Conservation (phyloP, 2,797 vertebrate genomes). For the Trematocara caparti region DNA sequence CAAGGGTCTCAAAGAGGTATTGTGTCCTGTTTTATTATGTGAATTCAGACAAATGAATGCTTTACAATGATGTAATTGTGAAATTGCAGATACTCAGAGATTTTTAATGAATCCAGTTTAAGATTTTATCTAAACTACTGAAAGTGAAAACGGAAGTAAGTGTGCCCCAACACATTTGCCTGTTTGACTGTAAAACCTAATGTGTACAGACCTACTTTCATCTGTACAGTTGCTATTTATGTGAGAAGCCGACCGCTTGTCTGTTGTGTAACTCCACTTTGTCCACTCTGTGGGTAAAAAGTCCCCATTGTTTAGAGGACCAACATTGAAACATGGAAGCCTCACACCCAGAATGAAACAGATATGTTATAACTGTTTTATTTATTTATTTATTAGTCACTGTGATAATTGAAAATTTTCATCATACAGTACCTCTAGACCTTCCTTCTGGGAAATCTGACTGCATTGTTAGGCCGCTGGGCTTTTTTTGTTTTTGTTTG, state of each 20-base stretch:
- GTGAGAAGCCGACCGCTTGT: not conserved
- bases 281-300: not conserved
- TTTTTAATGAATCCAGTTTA: not conserved
- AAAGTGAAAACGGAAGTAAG: not conserved
- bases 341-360: not conserved
- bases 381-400: not conserved
- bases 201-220: not conserved
- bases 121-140: not conserved
- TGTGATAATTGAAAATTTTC: not conserved
- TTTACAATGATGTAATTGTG: not conserved
- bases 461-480: accelerated
- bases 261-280: not conserved
- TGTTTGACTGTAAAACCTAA: not conserved
- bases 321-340: not conserved
- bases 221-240: not conserved
- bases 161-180: not conserved
- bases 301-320: not conserved
- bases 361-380: not conserved
- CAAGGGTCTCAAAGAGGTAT: slow-evolving; percentile 88
- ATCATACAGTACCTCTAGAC: not conserved
- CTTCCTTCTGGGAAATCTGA: not conserved
- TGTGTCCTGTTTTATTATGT: not conserved
- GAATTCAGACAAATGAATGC: not conserved
- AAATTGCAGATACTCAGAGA: not conserved
- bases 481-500: not conserved